Evolutionary conservation across 2,888 invertebrate genomes (phyloP).

Genomic region (Pachliopta kotzebuea): DNA sequence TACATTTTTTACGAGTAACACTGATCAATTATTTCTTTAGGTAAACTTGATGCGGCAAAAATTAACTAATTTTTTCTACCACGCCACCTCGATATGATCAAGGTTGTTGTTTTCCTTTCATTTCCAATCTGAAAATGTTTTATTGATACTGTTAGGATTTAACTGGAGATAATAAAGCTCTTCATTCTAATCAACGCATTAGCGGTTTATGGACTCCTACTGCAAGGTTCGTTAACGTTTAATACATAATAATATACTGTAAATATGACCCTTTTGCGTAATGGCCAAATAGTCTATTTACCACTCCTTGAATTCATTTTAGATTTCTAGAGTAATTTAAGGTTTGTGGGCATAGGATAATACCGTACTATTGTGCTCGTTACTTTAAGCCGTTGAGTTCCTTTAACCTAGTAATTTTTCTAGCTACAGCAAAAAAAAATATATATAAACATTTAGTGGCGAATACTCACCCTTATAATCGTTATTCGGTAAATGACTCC

Average conservation of each 20-base stretch:
- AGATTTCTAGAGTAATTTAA: neutral
- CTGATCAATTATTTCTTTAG: neutral
- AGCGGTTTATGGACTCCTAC: no score
- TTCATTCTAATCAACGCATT: neutral
- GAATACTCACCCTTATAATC: conserved; percentile 45
- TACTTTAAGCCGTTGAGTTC: no score
- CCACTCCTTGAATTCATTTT: neutral
- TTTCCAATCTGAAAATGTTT: no score
- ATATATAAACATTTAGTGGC: conserved; percentile 11
- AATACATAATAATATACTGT: no score
- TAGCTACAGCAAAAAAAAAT: neutral
- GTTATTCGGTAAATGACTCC: conserved; percentile 29
- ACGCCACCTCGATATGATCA: neutral
- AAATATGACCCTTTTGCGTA: no score
- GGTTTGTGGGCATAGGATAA: no score
- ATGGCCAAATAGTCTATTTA: neutral
- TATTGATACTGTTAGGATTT: no score
- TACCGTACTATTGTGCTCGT: no score
- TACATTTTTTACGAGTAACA: neutral
- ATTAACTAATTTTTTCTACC: neutral
- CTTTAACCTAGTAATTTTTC: no score
- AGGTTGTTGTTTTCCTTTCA: neutral
- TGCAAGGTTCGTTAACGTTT: no score
- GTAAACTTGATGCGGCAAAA: neutral
- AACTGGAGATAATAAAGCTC: neutral